A percentile compares a stretch with the other conserved stretches of the same genome.
These are phyloP conservation scores for Apis cerana DNA, from an alignment of 1,140 invertebrate species.

Conservation along the genomic window DNA sequence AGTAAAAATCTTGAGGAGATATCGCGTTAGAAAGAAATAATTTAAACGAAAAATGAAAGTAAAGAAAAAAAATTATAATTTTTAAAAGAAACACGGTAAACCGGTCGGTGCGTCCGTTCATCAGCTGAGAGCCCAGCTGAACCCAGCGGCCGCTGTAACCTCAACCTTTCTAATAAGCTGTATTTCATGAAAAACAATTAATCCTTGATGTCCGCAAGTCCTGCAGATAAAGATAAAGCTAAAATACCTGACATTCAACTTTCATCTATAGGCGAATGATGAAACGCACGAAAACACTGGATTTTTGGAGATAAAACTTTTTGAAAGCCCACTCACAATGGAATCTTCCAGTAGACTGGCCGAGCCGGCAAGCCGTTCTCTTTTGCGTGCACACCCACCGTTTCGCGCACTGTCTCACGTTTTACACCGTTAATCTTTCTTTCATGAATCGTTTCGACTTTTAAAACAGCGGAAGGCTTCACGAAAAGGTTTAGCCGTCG, in stretches of 20 bases:
- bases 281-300: conserved; percentile 61
- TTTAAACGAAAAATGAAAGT: neutral
- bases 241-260: conserved; percentile 26
- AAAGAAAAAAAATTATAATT: conserved; percentile 16
- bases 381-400: conserved; percentile 74
- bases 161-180: conserved; percentile 58
- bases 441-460: neutral
- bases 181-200: conserved; percentile 27
- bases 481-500: neutral
- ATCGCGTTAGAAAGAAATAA: neutral
- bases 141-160: conserved; percentile 65
- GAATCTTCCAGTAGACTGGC: conserved; percentile 80
- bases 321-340: conserved; percentile 78
- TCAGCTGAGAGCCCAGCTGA: conserved; percentile 76
- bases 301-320: conserved; percentile 68
- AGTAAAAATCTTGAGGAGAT: neutral
- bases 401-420: conserved; percentile 49
- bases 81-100: conserved; percentile 47
- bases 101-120: conserved; percentile 65
- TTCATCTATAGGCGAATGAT: conserved; percentile 40
- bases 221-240: neutral
- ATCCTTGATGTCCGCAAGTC: neutral
- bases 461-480: neutral
- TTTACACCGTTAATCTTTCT: conserved; percentile 39
- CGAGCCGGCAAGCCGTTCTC: conserved; percentile 76